Evolutionary conservation across 2,888 invertebrate genomes (phyloP).

Genomic region (Physocephala rufipes): DNA sequence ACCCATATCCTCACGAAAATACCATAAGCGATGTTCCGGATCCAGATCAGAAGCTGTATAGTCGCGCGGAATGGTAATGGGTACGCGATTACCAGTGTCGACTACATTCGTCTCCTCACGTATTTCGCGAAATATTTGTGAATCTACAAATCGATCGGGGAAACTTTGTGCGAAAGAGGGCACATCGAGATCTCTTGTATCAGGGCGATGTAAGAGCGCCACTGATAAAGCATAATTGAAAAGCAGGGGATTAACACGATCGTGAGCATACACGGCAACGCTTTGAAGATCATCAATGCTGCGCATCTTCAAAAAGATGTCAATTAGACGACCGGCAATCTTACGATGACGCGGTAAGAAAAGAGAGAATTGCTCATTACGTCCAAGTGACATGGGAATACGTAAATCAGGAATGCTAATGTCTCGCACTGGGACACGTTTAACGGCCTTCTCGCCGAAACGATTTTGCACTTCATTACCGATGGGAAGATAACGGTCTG

Average conservation of each 20-base stretch:
- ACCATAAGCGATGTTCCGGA: constrained; percentile 75
- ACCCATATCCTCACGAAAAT: constrained; percentile 70
- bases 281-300: constrained; percentile 75
- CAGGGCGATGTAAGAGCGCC: constrained; percentile 74
- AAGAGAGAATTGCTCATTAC: constrained; percentile 75
- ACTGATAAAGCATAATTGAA: constrained; percentile 84
- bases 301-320: constrained; percentile 77
- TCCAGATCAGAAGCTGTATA: constrained; percentile 80
- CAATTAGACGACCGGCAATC: constrained; percentile 74
- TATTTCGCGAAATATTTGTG: constrained; percentile 70
- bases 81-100: constrained; percentile 72
- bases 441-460: constrained; percentile 69
- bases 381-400: constrained; percentile 71
- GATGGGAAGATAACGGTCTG: constrained; percentile 68
- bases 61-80: constrained; percentile 71
- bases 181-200: constrained; percentile 70
- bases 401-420: constrained; percentile 73
- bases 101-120: constrained; percentile 71
- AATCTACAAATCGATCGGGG: constrained; percentile 74
- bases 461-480: constrained; percentile 69
- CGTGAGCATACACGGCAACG: constrained; percentile 76
- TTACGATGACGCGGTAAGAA: constrained; percentile 76
- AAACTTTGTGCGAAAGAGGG: constrained; percentile 74
- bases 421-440: constrained; percentile 69
- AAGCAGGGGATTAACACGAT: constrained; percentile 79